Evolutionary conservation across 2,888 invertebrate species (phyloP), one percentile per base, ranked within the genome.

Genomic region (Labia minor): DNA sequence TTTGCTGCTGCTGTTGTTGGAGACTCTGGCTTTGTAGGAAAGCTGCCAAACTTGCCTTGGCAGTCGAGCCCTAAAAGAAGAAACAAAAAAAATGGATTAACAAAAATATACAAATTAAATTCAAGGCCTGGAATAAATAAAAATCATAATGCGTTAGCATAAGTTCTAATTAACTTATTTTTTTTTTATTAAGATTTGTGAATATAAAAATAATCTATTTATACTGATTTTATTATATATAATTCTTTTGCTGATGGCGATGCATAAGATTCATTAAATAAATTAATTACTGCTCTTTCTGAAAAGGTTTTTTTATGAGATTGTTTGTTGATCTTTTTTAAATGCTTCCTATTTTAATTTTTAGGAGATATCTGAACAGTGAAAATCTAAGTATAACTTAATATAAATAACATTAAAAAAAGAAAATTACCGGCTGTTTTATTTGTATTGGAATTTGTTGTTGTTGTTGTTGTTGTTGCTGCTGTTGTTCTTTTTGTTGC

Each of bases 41-140:
- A 49, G 80, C 80, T 4, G 80, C 80, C 19, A 80, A 73, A 70
- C 77, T 80, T 1, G 80, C 80, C 71, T 80, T 80, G 11, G 79
- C 80, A 70, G 78, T 80, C 18, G 78, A 37, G 19, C 67, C 71
- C 68, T 78, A 76, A 33, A 77, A 77, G 21, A 75, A 74, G 3
- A 21, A 18, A 2, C 11, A 64, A 20, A 64, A 21, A 26, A 63
- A 21, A 61, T 21, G 19, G 33, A 62, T 16, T 19, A 65, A 14
- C 11, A 37, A 49, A 64, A 19, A 37, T n/a, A 65, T 49, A 16
- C 49, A 49, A 49, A 49, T 49, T 49, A 49, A 49, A n/a, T 49
- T 49, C 49, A 49, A 14, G 49, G 49, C n/a, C 16, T 49, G 4
- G 14, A 49, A 49, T 49, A 49, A 49, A 49, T 49, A 49, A 49